Evolutionary conservation across 1,140 invertebrate genomes (phyloP), one percentile per base, ranked within the genome.

Genomic region (Lutraria rhynchaena): DNA sequence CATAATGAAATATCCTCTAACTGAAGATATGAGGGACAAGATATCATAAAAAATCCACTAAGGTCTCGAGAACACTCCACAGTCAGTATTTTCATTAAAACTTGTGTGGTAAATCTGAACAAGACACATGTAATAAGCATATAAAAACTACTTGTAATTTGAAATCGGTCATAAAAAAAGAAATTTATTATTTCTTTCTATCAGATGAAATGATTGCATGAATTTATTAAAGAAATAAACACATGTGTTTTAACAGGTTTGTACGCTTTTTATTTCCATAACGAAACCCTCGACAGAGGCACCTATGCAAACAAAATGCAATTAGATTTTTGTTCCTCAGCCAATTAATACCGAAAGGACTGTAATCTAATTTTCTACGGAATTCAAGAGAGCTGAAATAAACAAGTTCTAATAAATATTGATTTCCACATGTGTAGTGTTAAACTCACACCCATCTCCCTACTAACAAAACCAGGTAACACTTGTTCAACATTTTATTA

Each of bases 71-170:
- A 74, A 60, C 37, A 33, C 33, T 35, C 24, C 27, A 19, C 33
- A 24, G 69, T 78, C 75, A 53, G 55, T 37, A 78, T 53, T 78
- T 78, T 78, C 67, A 78, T 78, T 78, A 78, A 67, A 76, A 63
- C 46, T 41, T 65, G n/a, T n/a, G n/a, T n/a, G n/a, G n/a, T n/a
- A n/a, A n/a, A n/a, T n/a, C 55, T 49, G 15, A 63, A 4, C 67
- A 22, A 70, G 67, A 70, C 53, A 51, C 27, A 41, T 53, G 33
- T 63, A 61, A 37, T 60, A 53, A 74, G 24, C 33, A 57, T 74
- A 53, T 41, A 74, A 19, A 41, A 69, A n/a, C n/a, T n/a, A 74
- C 58, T 74, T 74, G 35, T 74, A 74, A 74, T 74, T 74, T 74
- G 51, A 74, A 74, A 58, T 58, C 71, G 58, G 71, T 74, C 51